A percentile compares a stretch with the other conserved stretches of the same genome.
Evolutionary conservation across 1,140 invertebrate genomes (phyloP).

Genomic region (Drosophila nigrodunni): DNA sequence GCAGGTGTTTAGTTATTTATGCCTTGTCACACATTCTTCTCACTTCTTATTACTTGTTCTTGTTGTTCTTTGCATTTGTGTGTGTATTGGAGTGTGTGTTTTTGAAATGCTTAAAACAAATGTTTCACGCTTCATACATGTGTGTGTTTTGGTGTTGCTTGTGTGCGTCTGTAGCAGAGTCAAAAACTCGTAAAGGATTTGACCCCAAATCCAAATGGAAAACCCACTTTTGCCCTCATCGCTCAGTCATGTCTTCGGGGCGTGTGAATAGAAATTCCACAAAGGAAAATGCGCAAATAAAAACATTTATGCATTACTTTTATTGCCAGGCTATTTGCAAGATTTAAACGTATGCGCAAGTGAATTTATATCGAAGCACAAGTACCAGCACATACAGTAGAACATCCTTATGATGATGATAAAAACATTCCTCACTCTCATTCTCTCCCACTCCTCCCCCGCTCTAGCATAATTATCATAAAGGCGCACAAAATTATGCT

Average conservation of each 20-base stretch:
- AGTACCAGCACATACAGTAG: conserved; percentile 1
- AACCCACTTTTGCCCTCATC: conserved; percentile 31
- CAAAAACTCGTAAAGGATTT: conserved; percentile 40
- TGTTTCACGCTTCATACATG: conserved; percentile 48
- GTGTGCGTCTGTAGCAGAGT: conserved; percentile 3
- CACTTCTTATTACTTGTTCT: conserved; percentile 44
- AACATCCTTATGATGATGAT: conserved; percentile 5
- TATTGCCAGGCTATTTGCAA: conserved; percentile 41
- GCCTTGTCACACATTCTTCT: conserved; percentile 73
- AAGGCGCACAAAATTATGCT: conserved; percentile 7
- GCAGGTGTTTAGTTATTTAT: conserved; percentile 83
- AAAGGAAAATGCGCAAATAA: conserved; percentile 59
- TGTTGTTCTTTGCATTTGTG: conserved; percentile 27
- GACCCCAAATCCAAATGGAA: conserved; percentile 57
- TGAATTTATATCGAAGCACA: conserved; percentile 26
- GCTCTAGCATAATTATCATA: conserved; percentile 6
- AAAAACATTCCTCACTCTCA: neutral
- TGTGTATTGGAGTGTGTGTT: conserved; percentile 9
- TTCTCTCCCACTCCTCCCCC: neutral
- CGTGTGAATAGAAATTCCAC: conserved; percentile 42
- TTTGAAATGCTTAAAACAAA: conserved; percentile 66
- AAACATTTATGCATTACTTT: conserved; percentile 61
- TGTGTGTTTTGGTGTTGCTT: neutral
- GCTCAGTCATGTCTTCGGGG: conserved; percentile 37
- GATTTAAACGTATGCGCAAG: conserved; percentile 46